A percentile compares a stretch with the other conserved stretches of the same genome.
Evolutionary conservation across 2,797 vertebrate genomes (phyloP).

Genomic region (Crax fasciolata): DNA sequence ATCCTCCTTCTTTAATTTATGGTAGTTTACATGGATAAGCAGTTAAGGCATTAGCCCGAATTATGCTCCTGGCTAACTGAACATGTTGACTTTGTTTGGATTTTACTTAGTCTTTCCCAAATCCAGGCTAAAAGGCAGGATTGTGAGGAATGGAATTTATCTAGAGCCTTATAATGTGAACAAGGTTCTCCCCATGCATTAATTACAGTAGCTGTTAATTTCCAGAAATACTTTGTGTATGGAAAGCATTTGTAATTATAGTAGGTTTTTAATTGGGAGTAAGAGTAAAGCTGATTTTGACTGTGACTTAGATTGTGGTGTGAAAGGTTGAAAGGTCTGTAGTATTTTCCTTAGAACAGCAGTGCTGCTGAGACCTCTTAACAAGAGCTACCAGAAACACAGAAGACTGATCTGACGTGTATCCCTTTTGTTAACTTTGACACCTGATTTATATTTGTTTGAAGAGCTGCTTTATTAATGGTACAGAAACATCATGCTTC

Average conservation of each 20-base stretch:
- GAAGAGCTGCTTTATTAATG: neutral
- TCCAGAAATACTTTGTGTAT: neutral
- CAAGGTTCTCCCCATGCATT: neutral
- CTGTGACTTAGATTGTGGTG: neutral
- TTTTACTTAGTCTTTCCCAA: neutral
- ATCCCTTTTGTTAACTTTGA: neutral
- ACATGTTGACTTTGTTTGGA: neutral
- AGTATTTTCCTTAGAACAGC: neutral
- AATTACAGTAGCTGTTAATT: neutral
- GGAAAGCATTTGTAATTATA: neutral
- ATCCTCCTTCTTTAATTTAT: neutral
- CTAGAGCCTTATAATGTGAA: neutral
- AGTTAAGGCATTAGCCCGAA: neutral
- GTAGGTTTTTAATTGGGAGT: neutral
- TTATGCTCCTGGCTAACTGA: neutral
- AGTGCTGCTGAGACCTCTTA: neutral
- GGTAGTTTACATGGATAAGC: neutral
- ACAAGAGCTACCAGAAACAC: neutral
- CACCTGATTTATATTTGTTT: neutral
- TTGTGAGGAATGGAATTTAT: neutral
- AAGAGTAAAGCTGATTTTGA: neutral
- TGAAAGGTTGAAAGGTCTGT: neutral
- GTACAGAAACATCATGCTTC: neutral
- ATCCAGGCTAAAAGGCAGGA: neutral
- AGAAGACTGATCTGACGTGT: neutral